Evolutionary conservation across 1,140 invertebrate genomes (phyloP).

Genomic region (Portunus trituberculatus): DNA sequence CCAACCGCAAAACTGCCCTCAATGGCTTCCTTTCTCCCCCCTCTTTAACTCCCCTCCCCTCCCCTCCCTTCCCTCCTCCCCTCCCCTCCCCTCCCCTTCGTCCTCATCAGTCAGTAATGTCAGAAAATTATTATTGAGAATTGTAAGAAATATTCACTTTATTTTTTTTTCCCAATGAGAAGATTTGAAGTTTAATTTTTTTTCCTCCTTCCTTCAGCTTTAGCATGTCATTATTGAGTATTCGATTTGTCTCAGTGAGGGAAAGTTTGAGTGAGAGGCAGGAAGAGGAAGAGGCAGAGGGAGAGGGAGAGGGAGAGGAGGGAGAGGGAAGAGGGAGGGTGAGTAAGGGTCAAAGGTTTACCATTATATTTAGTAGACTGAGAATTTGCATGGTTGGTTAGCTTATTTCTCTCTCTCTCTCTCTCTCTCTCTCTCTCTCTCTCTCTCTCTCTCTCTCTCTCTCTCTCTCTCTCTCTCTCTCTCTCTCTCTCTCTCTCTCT

Average conservation of each 20-base stretch:
- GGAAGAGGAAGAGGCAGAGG: neutral
- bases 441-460: neutral
- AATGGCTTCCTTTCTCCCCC: neutral
- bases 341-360: neutral
- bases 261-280: neutral
- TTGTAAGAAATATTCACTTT: neutral
- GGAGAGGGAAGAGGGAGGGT: neutral
- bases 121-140: neutral
- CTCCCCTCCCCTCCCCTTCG: neutral
- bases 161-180: neutral
- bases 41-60: too few relatives aligned
- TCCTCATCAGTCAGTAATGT: neutral
- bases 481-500: neutral
- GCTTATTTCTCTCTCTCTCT: neutral
- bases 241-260: neutral
- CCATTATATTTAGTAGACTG: neutral
- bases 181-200: neutral
- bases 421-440: constrained; percentile 8
- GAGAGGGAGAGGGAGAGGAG: neutral
- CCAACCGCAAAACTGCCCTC: neutral
- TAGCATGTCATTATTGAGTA: neutral
- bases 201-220: neutral
- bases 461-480: neutral
- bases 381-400: neutral
- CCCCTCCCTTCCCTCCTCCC: neutral